phyloP scores from a whole-genome alignment of 2,113 vertebrate genomes.

The Passerina amoena region DNA sequence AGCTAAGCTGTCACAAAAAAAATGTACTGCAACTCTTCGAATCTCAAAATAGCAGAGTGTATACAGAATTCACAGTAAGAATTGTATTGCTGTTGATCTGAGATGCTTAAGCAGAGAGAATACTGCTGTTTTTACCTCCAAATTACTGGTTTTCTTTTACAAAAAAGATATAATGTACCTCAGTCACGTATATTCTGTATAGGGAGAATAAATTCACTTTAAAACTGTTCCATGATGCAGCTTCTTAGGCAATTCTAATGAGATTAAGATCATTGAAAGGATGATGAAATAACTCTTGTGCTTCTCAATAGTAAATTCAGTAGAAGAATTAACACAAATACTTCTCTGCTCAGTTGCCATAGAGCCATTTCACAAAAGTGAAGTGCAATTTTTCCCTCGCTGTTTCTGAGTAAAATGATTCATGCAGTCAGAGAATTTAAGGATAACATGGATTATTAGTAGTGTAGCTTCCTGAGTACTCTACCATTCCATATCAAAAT shows the following conservation, averaged over 20 bases:
- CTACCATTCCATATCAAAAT: neutral
- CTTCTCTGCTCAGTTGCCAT: constrained; percentile 12
- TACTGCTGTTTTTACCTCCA: neutral
- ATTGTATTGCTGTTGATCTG: neutral
- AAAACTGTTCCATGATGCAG: neutral
- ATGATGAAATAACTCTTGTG: neutral
- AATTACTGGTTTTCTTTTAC: neutral
- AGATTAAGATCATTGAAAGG: neutral
- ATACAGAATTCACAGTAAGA: neutral
- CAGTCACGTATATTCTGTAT: neutral
- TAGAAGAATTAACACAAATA: neutral
- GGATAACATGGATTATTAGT: neutral
- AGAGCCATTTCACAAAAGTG: constrained; percentile 4
- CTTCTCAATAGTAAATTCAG: neutral
- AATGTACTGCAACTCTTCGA: neutral
- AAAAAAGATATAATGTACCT: neutral
- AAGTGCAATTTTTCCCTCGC: neutral
- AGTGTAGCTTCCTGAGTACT: neutral
- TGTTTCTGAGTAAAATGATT: constrained; percentile 12
- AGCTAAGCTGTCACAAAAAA: constrained; percentile 23
- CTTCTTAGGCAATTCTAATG: neutral
- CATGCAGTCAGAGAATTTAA: neutral
- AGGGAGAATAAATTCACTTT: neutral
- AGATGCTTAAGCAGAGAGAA: neutral
- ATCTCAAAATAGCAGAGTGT: constrained; percentile 30